A percentile compares a stretch with the other conserved stretches of the same genome.
phyloP scores from a whole-genome alignment of 2,797 vertebrate species.

The Eupleurogrammus muticus region DNA sequence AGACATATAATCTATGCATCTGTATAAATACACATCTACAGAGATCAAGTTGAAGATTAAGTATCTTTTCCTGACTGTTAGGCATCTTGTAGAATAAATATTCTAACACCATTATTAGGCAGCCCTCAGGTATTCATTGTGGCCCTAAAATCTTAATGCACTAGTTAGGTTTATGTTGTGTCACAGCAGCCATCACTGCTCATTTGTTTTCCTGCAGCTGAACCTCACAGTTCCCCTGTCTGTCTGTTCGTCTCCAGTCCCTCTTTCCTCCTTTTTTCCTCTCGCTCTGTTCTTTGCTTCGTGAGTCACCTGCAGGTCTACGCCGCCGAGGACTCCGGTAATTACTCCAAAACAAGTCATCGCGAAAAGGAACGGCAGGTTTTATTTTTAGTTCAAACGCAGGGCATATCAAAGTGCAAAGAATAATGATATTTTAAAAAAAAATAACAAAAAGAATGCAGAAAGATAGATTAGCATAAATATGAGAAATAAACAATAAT shows the following conservation, averaged over 20 bases:
- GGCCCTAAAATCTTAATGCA: constrained; percentile 18
- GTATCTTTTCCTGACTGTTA: no score
- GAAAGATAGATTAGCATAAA: constrained; percentile 3
- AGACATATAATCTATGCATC: no score
- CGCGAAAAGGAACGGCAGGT: constrained; percentile 29
- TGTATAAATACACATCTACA: no score
- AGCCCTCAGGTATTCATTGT: no score
- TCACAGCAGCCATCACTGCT: constrained; percentile 15
- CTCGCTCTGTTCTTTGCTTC: constrained; percentile 43
- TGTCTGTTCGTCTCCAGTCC: constrained; percentile 30
- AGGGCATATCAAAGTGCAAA: constrained; percentile 27
- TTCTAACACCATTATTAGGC: no score
- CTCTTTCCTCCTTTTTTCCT: constrained; percentile 13
- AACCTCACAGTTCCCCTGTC: constrained; percentile 24
- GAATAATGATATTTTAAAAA: constrained; percentile 16
- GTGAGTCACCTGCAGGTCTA: constrained; percentile 62
- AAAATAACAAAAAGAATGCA: constrained; percentile 11
- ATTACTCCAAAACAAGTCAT: constrained; percentile 56
- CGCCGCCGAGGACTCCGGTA: constrained; percentile 47
- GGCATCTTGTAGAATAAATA: no score
- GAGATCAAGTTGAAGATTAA: no score
- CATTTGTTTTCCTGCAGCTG: constrained; percentile 36
- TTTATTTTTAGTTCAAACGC: constrained; percentile 63
- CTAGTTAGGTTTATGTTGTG: constrained; percentile 17
- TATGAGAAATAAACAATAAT: constrained; percentile 15